Evolutionary conservation across 2,888 invertebrate species (phyloP), one percentile per base, ranked within the genome.

Genomic region (Chrysotoxum bicinctum): DNA sequence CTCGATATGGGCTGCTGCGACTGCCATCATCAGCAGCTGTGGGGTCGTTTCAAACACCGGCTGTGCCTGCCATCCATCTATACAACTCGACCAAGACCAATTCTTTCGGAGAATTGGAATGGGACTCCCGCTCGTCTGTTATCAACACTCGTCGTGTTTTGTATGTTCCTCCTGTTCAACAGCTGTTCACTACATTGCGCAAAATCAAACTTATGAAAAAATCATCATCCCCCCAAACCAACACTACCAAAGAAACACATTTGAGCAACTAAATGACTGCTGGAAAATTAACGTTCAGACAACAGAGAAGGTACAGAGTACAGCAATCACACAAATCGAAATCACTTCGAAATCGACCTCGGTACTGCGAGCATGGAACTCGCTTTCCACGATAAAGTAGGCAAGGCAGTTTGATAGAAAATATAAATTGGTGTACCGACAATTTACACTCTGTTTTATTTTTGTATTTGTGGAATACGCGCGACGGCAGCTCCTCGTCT

Each of bases 11-110:
- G 76, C 77, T 73, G 73, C 76, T 85, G 85, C 81, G 77, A 85
- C 76, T 85, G 85, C 81, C 81, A 85, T 77, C 68, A 85, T 32
- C 76, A 68, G 85, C 85, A 81, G 85, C 76, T 81, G 72, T 72
- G 66, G 72, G 69, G 72, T 81, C 69, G 69, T 85, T 85, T 54
- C 43, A 73, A 85, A 81, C 77, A 81, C 81, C 85, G 85, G 85
- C 85, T 85, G 81, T 73, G 76, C 81, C 69, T 35, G 60, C 72
- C 77, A 81, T 81, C 50, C 72, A 85, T 81, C 52, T 74, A 43
- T 48, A 37, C 48, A 26, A 40, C 16, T 19, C 30, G 45, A 64
- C 30, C 30, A 30, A 45, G 12, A 43, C 32, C 45, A 37, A 48
- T 26, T 26, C 14, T 40, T 43, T 52, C n/a, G n/a, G 14, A 45